These are phyloP conservation scores for Monochamus saltuarius DNA, from an alignment of 1,140 invertebrate species.

Conservation along the genomic window DNA sequence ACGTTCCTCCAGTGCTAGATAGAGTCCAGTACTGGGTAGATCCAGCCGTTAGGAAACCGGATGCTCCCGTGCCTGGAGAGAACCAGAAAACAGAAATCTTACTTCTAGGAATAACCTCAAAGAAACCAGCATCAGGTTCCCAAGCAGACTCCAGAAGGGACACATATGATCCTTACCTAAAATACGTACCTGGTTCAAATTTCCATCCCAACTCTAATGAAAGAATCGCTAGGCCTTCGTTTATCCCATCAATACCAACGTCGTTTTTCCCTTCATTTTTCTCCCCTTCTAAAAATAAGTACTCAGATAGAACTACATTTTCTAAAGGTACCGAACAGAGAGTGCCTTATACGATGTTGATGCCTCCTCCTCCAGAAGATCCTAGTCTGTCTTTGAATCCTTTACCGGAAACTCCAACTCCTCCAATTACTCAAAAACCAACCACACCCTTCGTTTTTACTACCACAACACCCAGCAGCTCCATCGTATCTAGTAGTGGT, in stretches of 20 bases:
- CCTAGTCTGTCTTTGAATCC: neutral
- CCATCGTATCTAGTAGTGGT: slow-evolving; percentile 1
- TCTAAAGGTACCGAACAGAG: slow-evolving; percentile 53
- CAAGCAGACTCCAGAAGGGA: slow-evolving; percentile 48
- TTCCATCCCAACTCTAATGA: slow-evolving; percentile 40
- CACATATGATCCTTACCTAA: slow-evolving; percentile 54
- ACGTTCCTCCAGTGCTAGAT: slow-evolving; percentile 74
- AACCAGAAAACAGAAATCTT: slow-evolving; percentile 65
- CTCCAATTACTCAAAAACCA: slow-evolving; percentile 35
- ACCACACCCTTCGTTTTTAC: slow-evolving; percentile 3
- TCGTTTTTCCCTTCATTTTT: slow-evolving; percentile 38
- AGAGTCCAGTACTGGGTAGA: slow-evolving; percentile 76
- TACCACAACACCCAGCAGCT: slow-evolving; percentile 1
- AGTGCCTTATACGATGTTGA: slow-evolving; percentile 63
- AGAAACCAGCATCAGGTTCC: slow-evolving; percentile 59
- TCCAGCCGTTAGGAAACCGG: slow-evolving; percentile 49
- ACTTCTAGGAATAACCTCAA: slow-evolving; percentile 65
- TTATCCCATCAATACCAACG: slow-evolving; percentile 30
- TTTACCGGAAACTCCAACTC: neutral
- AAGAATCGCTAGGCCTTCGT: slow-evolving; percentile 39
- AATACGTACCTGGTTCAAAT: slow-evolving; percentile 57
- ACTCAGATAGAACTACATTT: slow-evolving; percentile 52
- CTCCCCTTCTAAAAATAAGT: slow-evolving; percentile 50
- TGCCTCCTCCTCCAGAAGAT: slow-evolving; percentile 45
- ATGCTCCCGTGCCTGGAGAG: slow-evolving; percentile 41